Evolutionary conservation across 2,888 invertebrate species (phyloP).

Genomic region (Phragmatobia fuliginosa): DNA sequence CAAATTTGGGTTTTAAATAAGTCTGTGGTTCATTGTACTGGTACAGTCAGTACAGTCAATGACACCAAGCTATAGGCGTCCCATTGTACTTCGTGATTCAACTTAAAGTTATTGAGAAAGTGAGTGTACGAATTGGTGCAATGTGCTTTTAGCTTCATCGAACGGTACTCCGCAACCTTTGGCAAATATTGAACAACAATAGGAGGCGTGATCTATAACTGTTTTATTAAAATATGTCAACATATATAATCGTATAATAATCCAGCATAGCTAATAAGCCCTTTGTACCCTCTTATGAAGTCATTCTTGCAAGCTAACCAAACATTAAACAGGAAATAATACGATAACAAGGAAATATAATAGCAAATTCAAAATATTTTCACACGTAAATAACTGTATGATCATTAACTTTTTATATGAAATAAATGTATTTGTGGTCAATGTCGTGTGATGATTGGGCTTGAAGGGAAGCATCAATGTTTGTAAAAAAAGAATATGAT

Average conservation of each 20-base stretch:
- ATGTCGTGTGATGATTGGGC: constrained; percentile 17
- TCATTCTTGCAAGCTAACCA: constrained; percentile 8
- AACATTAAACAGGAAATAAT: constrained; percentile 27
- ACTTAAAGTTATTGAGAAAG: constrained; percentile 34
- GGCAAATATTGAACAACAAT: constrained; percentile 21
- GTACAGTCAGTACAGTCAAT: constrained; percentile 41
- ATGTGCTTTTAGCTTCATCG: constrained; percentile 22
- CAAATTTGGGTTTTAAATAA: constrained; percentile 26
- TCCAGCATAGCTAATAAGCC: not conserved
- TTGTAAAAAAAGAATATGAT: constrained; percentile 4
- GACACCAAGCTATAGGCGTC: constrained; percentile 34
- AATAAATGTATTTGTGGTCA: constrained; percentile 23
- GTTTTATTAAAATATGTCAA: not conserved
- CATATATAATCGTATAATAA: not conserved
- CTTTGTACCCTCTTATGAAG: constrained; percentile 2
- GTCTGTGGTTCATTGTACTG: constrained; percentile 36
- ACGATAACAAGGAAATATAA: constrained; percentile 33
- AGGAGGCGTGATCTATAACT: constrained; percentile 13
- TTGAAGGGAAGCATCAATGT: constrained; percentile 8
- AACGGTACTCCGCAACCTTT: constrained; percentile 24
- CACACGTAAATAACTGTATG: constrained; percentile 28
- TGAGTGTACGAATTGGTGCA: constrained; percentile 15
- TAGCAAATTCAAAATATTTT: constrained; percentile 28
- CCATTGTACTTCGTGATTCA: constrained; percentile 40
- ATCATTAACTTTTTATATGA: constrained; percentile 25